These are phyloP conservation scores for Mormyrops boulengeri DNA, from an alignment of 2,797 vertebrate species.

Conservation along the genomic window DNA sequence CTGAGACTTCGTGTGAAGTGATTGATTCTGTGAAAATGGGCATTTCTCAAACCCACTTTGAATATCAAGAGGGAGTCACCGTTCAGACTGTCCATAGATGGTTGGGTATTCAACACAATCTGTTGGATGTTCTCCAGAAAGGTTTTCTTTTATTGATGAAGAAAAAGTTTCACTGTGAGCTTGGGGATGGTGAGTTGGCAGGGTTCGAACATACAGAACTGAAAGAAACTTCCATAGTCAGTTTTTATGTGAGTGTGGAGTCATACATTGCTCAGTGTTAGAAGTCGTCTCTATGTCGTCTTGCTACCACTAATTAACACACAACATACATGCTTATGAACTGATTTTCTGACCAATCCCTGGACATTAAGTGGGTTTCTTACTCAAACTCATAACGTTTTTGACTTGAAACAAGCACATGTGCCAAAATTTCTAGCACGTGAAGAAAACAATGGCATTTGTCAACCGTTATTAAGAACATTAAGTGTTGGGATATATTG, in stretches of 20 bases:
- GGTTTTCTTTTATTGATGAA: constrained; percentile 13
- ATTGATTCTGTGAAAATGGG: constrained; percentile 15
- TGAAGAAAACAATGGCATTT: neutral
- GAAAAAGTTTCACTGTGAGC: constrained; percentile 8
- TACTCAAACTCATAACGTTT: neutral
- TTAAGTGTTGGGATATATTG: neutral
- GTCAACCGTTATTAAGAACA: neutral
- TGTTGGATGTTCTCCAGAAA: constrained; percentile 7
- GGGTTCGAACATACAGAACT: neutral
- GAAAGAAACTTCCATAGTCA: constrained; percentile 10
- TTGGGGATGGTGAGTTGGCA: neutral
- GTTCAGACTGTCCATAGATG: constrained; percentile 4
- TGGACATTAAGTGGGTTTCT: neutral
- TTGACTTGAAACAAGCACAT: neutral
- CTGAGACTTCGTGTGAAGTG: neutral
- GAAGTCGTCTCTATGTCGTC: neutral
- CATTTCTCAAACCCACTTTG: constrained; percentile 7
- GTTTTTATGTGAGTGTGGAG: neutral
- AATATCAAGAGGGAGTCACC: constrained; percentile 17
- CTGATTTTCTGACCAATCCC: neutral
- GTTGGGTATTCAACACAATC: constrained; percentile 17
- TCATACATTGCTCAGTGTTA: neutral
- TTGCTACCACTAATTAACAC: neutral
- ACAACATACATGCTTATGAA: neutral
- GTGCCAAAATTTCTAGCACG: neutral